Percentiles rank a stretch among this genome's conserved stretches.
These are phyloP conservation scores for Platalea minor DNA, from an alignment of 2,797 vertebrate species.

Conservation along the genomic window DNA sequence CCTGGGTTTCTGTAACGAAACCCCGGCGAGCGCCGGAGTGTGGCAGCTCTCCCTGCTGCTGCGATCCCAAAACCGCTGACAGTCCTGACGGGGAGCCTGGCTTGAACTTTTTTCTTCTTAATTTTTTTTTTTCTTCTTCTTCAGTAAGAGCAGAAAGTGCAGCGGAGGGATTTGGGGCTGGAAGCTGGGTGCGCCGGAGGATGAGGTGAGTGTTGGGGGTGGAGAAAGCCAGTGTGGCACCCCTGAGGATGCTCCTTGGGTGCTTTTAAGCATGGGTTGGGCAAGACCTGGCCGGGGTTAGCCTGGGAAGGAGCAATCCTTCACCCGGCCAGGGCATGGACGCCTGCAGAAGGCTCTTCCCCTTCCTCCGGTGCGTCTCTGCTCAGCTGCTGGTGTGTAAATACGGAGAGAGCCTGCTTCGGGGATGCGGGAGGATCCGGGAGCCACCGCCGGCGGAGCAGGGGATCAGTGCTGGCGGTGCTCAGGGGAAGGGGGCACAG, in stretches of 20 bases:
- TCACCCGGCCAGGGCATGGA: background rate
- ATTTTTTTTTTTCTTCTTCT: background rate
- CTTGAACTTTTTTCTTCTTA: background rate
- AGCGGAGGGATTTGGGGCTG: background rate
- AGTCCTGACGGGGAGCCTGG: background rate
- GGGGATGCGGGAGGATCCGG: background rate
- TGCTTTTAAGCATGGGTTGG: background rate
- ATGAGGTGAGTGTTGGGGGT: conserved; percentile 29
- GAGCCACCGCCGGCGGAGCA: background rate
- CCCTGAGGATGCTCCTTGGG: background rate
- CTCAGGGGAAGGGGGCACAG: background rate
- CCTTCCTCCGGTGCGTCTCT: background rate
- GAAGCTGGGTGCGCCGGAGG: background rate
- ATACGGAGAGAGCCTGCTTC: background rate
- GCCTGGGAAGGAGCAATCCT: background rate
- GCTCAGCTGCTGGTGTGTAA: background rate
- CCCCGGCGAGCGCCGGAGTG: background rate
- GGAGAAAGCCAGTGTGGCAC: background rate
- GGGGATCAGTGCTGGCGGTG: background rate
- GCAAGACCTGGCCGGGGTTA: background rate
- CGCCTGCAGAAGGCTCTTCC: background rate
- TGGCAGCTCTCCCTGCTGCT: background rate
- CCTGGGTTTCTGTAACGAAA: background rate
- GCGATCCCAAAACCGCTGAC: background rate
- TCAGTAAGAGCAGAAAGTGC: background rate